Evolutionary conservation across 2,888 invertebrate genomes (phyloP), one percentile per base, ranked within the genome.

Genomic region (Pristionchus entomophagus): DNA sequence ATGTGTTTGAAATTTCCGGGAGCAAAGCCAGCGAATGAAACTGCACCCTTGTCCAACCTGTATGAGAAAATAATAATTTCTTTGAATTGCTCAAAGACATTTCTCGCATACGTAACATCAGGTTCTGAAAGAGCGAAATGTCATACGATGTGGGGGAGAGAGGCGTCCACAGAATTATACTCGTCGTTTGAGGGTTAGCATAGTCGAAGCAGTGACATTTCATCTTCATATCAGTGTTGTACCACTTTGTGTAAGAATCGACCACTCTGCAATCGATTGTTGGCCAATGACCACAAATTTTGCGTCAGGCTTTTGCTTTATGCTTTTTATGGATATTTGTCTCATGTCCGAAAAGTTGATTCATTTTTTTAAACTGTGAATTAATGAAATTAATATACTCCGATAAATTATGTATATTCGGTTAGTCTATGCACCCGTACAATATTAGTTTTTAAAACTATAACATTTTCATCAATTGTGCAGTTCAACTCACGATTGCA

Each of bases 121-220:
- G 17, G 51, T 6, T 2, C 51, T 51, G 4, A 51, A 51, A 14
- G 14, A 45, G 45, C 14, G 6, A 14, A 4, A 17, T 17, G 1
- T 8, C 73, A 22, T 73, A 73, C 73, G 73, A 73, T 12, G 73
- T 73, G 1, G 73, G 73, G n/a, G 73, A 73, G 3, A 73, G 73
- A 4, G 73, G 73, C 0, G 45, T 45, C 73, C 73, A 73, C 73
- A 73, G 8, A 2, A 73, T 73, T 0, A 73, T 73, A 4, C 19
- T 45, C 2, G 41, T 45, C 22, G 73, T 73, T 4, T 73, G n/a
- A 0, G 22, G 19, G 32, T 73, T 73, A 0, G 8, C 2, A 26
- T 26, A n/a, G 5, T 73, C 73, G 73, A 73, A 73, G 14, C 73
- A 73, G 17, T 73, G 73, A 73, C 73, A 73, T 17, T n/a, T 26